phyloP scores from a whole-genome alignment of 2,797 vertebrate species.

The Brachyrhaphis roseni region DNA sequence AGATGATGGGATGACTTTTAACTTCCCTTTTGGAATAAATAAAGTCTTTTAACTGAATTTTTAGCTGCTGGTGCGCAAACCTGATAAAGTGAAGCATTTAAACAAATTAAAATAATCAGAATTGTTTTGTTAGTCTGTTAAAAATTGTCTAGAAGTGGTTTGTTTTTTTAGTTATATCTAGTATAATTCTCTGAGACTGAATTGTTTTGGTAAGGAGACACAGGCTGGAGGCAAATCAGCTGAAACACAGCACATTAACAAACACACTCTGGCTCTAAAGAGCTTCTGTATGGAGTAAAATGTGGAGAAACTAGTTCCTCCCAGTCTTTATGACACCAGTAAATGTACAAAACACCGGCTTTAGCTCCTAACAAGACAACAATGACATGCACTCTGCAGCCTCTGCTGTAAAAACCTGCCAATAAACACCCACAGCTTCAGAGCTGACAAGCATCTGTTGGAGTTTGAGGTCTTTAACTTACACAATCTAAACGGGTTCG shows the following conservation, averaged over 20 bases:
- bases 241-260: slow-evolving; percentile 8
- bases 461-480: slow-evolving; percentile 18
- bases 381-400: slow-evolving; percentile 35
- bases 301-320: slow-evolving; percentile 13
- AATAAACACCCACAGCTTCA: slow-evolving; percentile 27
- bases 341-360: slow-evolving; percentile 23
- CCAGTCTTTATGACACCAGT: not conserved
- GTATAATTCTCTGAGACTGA: not conserved
- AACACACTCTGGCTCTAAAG: not conserved
- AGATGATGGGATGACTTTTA: not conserved
- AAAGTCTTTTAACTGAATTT: not conserved
- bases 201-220: slow-evolving; percentile 10
- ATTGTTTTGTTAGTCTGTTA: not conserved
- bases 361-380: slow-evolving; percentile 34
- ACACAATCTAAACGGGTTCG: slow-evolving; percentile 14
- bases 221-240: not conserved
- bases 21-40: not conserved
- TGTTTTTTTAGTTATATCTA: not conserved
- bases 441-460: slow-evolving; percentile 7
- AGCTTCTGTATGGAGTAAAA: slow-evolving; percentile 6
- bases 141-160: not conserved
- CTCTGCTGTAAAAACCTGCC: slow-evolving; percentile 19
- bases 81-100: not conserved
- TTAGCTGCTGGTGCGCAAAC: not conserved
- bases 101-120: not conserved